phyloP scores from a whole-genome alignment of 2,113 vertebrate genomes.

The Lagenorhynchus albirostris region DNA sequence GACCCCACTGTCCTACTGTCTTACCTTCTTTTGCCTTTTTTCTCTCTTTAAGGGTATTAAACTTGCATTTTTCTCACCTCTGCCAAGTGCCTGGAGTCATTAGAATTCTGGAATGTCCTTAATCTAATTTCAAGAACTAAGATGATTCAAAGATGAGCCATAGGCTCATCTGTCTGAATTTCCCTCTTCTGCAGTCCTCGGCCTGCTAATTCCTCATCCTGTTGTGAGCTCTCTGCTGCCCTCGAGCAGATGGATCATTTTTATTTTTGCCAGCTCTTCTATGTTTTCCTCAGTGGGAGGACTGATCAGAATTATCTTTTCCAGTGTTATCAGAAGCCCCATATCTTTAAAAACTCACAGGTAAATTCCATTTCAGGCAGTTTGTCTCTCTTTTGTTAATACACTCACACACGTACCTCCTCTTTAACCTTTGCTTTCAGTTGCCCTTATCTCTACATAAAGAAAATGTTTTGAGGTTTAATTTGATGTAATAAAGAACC shows the following conservation, averaged over 20 bases:
- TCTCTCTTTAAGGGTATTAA: neutral
- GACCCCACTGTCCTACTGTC: neutral
- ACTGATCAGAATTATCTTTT: neutral
- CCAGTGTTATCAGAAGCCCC: neutral
- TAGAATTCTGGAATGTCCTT: neutral
- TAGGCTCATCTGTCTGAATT: neutral
- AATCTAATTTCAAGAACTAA: neutral
- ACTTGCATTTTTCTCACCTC: neutral
- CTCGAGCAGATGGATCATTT: neutral
- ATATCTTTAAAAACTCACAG: neutral
- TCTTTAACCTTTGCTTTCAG: neutral
- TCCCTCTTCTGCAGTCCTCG: neutral
- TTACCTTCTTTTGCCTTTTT: neutral
- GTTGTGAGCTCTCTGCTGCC: neutral
- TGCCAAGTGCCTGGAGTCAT: neutral
- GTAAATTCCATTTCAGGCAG: neutral
- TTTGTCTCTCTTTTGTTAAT: neutral
- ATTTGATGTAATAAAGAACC: neutral
- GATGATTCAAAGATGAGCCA: neutral
- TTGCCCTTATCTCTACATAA: neutral
- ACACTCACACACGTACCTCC: rapidly evolving
- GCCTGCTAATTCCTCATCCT: neutral
- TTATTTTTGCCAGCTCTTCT: neutral
- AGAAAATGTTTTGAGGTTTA: neutral
- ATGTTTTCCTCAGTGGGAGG: neutral